Conservation (phyloP, 2,113 vertebrate genomes). For the Salvator merianae region DNA sequence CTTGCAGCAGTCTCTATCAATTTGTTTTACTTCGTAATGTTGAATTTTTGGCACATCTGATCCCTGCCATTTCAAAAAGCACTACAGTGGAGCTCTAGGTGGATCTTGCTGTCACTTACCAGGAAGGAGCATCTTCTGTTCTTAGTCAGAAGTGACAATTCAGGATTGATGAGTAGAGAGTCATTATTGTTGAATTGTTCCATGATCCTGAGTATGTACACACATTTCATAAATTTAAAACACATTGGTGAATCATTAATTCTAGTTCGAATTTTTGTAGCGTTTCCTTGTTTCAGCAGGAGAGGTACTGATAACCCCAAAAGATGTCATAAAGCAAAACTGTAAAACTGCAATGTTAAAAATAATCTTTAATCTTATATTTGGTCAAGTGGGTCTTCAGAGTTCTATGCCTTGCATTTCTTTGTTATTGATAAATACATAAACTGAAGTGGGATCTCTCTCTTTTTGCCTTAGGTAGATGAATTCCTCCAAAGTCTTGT, state of each 20-base stretch:
- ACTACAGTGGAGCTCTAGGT: no score
- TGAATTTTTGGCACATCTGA: no score
- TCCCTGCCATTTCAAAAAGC: no score
- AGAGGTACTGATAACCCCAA: not conserved
- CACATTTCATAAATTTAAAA: not conserved
- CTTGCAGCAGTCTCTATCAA: not conserved
- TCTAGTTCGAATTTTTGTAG: not conserved
- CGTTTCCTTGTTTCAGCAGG: not conserved
- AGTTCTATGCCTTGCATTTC: not conserved
- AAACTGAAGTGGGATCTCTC: not conserved
- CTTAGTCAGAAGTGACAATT: no score
- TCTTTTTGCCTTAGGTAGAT: conserved; percentile 64
- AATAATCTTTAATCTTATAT: not conserved
- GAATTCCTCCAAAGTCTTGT: conserved; percentile 76
- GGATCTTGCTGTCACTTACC: no score
- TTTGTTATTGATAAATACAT: not conserved
- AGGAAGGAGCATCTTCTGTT: no score
- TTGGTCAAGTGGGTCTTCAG: not conserved
- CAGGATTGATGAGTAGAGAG: not conserved
- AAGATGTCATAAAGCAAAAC: not conserved
- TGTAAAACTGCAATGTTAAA: not conserved
- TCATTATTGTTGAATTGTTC: not conserved
- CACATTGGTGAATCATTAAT: not conserved
- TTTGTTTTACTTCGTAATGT: no score
- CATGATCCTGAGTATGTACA: not conserved